These are phyloP conservation scores for Chrysomela aeneicollis DNA, from an alignment of 2,888 invertebrate genomes.

Conservation along the genomic window DNA sequence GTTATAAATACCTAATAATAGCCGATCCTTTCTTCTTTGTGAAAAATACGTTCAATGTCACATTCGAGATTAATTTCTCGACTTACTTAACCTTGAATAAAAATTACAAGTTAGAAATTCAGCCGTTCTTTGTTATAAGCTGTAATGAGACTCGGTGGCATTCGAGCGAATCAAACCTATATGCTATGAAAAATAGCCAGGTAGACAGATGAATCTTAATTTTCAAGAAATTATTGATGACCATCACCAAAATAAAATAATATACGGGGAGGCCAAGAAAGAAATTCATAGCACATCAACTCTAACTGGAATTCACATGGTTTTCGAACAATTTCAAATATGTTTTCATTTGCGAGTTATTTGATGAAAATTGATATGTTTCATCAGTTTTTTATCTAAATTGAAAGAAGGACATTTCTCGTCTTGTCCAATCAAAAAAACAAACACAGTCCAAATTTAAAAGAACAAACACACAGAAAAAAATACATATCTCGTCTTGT, in stretches of 20 bases:
- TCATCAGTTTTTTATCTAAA: no score
- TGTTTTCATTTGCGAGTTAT: no score
- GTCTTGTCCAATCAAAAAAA: no score
- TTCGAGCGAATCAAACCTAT: conserved; percentile 21
- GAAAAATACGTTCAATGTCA: conserved; percentile 51
- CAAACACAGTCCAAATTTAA: no score
- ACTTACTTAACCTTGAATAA: conserved; percentile 46
- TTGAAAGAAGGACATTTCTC: no score
- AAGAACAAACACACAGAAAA: no score
- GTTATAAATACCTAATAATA: conserved; percentile 45
- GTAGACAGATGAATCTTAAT: neutral
- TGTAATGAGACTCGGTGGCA: conserved; percentile 11
- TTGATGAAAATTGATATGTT: no score
- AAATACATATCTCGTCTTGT: no score
- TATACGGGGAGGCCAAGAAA: no score
- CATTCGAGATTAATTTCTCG: conserved; percentile 53
- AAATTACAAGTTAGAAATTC: conserved; percentile 41
- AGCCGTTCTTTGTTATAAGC: conserved; percentile 32
- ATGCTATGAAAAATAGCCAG: neutral
- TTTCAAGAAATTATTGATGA: neutral
- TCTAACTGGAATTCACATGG: no score
- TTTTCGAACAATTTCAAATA: no score
- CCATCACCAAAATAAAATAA: neutral
- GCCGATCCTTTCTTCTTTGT: conserved; percentile 41
- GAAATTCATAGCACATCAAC: no score